These are phyloP conservation scores for Pyrgus malvae DNA, from an alignment of 2,888 invertebrate species.

Conservation along the genomic window DNA sequence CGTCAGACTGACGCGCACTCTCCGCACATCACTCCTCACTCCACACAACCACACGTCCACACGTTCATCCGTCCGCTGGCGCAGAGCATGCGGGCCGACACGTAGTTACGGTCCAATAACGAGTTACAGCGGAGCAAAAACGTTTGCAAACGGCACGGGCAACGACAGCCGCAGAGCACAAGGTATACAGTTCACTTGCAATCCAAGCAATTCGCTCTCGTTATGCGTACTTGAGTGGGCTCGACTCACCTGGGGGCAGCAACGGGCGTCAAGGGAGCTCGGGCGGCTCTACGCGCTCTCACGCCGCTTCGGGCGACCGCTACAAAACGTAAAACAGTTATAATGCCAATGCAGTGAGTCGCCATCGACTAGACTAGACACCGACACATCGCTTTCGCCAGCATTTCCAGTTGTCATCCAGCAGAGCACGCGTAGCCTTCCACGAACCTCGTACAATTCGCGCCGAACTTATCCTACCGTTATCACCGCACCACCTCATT, in stretches of 20 bases:
- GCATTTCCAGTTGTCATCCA: constrained; percentile 26
- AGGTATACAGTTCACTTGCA: no score
- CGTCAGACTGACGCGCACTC: not conserved
- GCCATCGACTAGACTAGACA: constrained; percentile 37
- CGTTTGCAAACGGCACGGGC: no score
- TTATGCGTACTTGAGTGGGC: not conserved
- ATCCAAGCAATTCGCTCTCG: no score
- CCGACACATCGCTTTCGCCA: constrained; percentile 58
- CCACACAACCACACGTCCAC: constrained; percentile 14
- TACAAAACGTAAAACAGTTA: constrained; percentile 72
- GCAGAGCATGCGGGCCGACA: no score
- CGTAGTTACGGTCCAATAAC: constrained; percentile 15
- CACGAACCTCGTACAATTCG: not conserved
- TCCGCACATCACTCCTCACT: not conserved
- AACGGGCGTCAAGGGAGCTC: constrained; percentile 25
- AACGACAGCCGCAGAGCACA: no score
- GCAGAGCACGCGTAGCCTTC: not conserved
- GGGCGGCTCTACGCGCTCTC: constrained; percentile 41
- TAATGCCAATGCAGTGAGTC: constrained; percentile 65
- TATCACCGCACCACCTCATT: not conserved
- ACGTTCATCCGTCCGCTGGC: no score
- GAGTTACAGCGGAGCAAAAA: no score
- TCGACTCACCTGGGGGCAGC: constrained; percentile 16
- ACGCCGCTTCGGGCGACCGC: constrained; percentile 68
- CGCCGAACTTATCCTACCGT: not conserved